phyloP scores from a whole-genome alignment of 2,113 vertebrate genomes.

The Gadus macrocephalus region DNA sequence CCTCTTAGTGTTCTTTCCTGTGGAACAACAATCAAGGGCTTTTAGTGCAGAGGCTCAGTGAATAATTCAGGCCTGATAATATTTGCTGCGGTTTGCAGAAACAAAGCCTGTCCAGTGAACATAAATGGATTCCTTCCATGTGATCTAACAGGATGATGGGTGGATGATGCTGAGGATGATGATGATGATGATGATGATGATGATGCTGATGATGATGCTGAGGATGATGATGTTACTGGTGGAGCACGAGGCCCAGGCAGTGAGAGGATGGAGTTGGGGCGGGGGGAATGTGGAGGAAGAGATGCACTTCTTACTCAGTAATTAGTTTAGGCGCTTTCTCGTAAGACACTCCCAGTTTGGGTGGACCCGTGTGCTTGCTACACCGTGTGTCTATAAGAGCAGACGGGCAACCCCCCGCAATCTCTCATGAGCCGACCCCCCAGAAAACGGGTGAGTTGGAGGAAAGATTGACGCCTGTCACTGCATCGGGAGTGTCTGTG shows the following conservation, averaged over 20 bases:
- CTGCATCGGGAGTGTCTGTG: neutral
- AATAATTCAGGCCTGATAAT: conserved; percentile 92
- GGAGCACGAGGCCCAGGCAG: conserved; percentile 43
- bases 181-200: conserved; percentile 44
- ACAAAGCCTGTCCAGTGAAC: conserved; percentile 74
- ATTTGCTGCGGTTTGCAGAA: conserved; percentile 74
- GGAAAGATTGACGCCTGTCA: conserved; percentile 18
- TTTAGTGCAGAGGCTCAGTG: conserved; percentile 82
- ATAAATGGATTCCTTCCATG: conserved; percentile 85
- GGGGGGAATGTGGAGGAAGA: conserved; percentile 25
- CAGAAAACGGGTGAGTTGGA: conserved; percentile 80
- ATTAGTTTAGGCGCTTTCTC: conserved; percentile 76
- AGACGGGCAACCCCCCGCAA: conserved; percentile 42
- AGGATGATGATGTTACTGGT: conserved; percentile 50
- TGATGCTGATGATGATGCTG: conserved; percentile 50
- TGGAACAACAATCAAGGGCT: conserved; percentile 76
- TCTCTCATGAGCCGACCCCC: conserved; percentile 75
- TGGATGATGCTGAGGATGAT: conserved; percentile 47
- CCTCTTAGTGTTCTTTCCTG: conserved; percentile 67
- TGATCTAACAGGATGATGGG: conserved; percentile 60
- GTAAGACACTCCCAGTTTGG: conserved; percentile 85
- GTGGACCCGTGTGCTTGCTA: conserved; percentile 60
- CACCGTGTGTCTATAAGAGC: conserved; percentile 72
- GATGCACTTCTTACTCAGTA: conserved; percentile 67
- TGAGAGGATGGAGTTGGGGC: conserved; percentile 28